Conservation (phyloP, 1,140 invertebrate species). For the Camponotus floridanus region DNA sequence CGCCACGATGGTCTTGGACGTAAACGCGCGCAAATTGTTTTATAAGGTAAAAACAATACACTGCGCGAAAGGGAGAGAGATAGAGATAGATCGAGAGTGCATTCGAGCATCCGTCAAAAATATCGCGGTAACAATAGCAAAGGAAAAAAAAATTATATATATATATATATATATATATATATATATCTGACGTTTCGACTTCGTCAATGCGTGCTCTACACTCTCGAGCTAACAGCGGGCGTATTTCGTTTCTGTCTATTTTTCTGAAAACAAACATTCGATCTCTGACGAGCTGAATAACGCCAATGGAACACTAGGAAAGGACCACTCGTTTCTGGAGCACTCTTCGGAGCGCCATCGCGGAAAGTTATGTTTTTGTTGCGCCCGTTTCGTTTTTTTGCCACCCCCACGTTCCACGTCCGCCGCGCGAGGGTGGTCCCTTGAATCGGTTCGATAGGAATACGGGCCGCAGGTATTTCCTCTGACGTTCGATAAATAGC, state of each 20-base stretch:
- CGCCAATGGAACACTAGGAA: slow-evolving; percentile 74
- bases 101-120: slow-evolving; percentile 68
- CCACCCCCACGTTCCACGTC: slow-evolving; percentile 26
- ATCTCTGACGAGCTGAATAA: slow-evolving; percentile 76
- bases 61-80: slow-evolving; percentile 14
- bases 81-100: slow-evolving; percentile 11
- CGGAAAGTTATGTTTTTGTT: slow-evolving; percentile 76
- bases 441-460: slow-evolving; percentile 71
- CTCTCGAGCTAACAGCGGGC: slow-evolving; percentile 68
- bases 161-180: too few relatives aligned
- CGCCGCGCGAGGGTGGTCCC: slow-evolving; percentile 57
- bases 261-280: slow-evolving; percentile 76
- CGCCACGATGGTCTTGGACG: slow-evolving; percentile 40
- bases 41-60: slow-evolving; percentile 58
- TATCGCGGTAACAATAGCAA: slow-evolving; percentile 60
- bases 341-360: slow-evolving; percentile 75
- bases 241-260: slow-evolving; percentile 75
- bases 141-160: slow-evolving; percentile 33
- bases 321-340: slow-evolving; percentile 76
- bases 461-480: slow-evolving; percentile 74
- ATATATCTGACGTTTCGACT: slow-evolving; percentile 57
- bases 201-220: slow-evolving; percentile 61
- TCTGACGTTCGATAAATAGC: slow-evolving; percentile 76
- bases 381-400: slow-evolving; percentile 75
- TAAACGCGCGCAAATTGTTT: slow-evolving; percentile 42